Evolutionary conservation across 1,140 invertebrate genomes (phyloP), one percentile per base, ranked within the genome.

Genomic region (Branchinecta lindahli): DNA sequence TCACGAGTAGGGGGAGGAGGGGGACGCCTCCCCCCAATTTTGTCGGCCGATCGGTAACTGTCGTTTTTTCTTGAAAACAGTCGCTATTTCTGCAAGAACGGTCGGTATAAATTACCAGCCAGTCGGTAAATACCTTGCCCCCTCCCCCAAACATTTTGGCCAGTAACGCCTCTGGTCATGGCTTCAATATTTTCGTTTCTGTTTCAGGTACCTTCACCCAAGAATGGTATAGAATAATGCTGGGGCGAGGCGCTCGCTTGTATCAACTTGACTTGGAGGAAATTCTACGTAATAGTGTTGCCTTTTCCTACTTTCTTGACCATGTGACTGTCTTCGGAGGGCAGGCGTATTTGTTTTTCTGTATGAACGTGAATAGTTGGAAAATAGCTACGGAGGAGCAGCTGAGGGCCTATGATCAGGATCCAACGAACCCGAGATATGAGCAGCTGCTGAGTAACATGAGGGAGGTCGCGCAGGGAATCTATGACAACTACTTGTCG

Each of bases 361-460:
- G 91, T 76, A 78, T 92, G 67, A 91, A 90, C 78, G 86, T 90
- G 74, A 89, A 91, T 81, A 86, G 83, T 81, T 92, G 89, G 84
- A 82, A 86, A 77, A 83, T 85, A 1, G 87, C 88, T 8, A 87
- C 88, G 2, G 87, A 89, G 74, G 88, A 91, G 75, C 87, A 89
- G 77, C 81, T 90, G 70, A 12, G 52, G 12, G 52, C 83, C 82
- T 10, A 84, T 84, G 72, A 81, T 85, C 44, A 82, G 85, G 69
- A 73, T 83, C 33, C 72, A 73, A 70, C 71, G 73, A 67, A 66
- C 73, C 52, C 72, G 71, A 52, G 69, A 18, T 66, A 45, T 18
- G 45, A 33, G 44, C 70, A 70, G 47, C 79, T 82, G 73, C 69
- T 83, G 68, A 84, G 88, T 74, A 86, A 84, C 73, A 80, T 91